Conservation (phyloP, 2,888 invertebrate species). For the Atethmia centrago region DNA sequence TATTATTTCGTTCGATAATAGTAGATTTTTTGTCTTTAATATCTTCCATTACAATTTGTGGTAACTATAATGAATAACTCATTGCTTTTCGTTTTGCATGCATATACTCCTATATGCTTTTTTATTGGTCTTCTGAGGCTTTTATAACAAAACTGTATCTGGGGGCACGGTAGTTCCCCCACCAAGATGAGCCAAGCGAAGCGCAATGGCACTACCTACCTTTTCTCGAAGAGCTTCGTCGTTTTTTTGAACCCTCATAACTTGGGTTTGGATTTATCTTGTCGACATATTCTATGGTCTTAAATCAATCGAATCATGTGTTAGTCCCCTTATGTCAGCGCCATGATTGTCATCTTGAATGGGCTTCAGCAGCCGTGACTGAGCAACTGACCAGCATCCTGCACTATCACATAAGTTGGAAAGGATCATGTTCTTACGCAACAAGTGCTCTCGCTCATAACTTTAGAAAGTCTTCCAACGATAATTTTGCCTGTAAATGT, state of each 20-base stretch:
- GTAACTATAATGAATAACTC: neutral
- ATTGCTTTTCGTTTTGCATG: neutral
- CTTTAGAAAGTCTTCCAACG: slow-evolving; percentile 58
- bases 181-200: no score
- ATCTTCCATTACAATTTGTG: neutral
- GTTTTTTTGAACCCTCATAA: no score
- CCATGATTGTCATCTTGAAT: neutral
- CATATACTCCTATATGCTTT: slow-evolving; percentile 5
- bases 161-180: no score
- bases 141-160: neutral
- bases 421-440: slow-evolving; percentile 58
- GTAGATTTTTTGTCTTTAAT: slow-evolving; percentile 3
- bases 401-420: slow-evolving; percentile 62
- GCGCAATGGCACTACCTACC: no score
- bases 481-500: slow-evolving; percentile 33
- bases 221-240: no score
- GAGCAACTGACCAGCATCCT: slow-evolving; percentile 24
- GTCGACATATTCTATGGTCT: neutral
- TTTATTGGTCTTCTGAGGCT: neutral
- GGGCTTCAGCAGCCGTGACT: slow-evolving; percentile 14
- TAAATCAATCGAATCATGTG: neutral
- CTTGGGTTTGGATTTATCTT: no score
- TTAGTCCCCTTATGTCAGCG: neutral
- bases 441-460: slow-evolving; percentile 30
- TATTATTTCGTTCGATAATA: neutral